Percentiles rank a stretch among this genome's conserved stretches.
Evolutionary conservation across 2,797 vertebrate species (phyloP).

Genomic region (Acrossocheilus fasciatus): DNA sequence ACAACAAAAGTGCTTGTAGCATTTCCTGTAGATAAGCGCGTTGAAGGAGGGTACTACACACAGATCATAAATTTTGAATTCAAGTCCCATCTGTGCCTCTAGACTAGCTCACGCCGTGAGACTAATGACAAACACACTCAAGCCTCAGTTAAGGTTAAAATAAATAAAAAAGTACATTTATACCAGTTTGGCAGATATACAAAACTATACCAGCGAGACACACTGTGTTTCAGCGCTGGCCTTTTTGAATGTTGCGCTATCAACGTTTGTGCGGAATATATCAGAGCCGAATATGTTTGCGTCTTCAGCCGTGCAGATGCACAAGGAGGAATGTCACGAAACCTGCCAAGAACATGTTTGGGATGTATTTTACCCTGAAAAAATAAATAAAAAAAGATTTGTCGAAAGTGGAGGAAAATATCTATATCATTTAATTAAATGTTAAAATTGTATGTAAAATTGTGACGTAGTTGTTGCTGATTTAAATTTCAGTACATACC

Average conservation of each 20-base stretch:
- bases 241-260: neutral
- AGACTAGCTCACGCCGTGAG: conserved; percentile 60
- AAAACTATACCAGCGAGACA: neutral
- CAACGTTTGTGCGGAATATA: neutral
- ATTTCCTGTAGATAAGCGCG: conserved; percentile 68
- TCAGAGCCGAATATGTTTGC: neutral
- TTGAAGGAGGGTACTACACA: conserved; percentile 68
- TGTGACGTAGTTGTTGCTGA: neutral
- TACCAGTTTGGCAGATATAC: conserved; percentile 34
- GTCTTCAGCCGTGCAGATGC: neutral
- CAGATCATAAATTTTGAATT: conserved; percentile 78
- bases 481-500: neutral
- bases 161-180: conserved; percentile 39
- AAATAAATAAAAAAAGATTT: neutral
- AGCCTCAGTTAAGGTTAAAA: conserved; percentile 56
- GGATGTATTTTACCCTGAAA: neutral
- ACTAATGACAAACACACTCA: conserved; percentile 69
- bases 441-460: neutral
- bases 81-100: conserved; percentile 68
- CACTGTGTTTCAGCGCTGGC: neutral
- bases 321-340: neutral
- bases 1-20: conserved; percentile 69
- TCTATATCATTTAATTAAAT: neutral
- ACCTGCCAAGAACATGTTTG: neutral
- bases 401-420: neutral